These are phyloP conservation scores for Sinosuthora webbiana DNA, from an alignment of 2,113 vertebrate species.

Conservation along the genomic window DNA sequence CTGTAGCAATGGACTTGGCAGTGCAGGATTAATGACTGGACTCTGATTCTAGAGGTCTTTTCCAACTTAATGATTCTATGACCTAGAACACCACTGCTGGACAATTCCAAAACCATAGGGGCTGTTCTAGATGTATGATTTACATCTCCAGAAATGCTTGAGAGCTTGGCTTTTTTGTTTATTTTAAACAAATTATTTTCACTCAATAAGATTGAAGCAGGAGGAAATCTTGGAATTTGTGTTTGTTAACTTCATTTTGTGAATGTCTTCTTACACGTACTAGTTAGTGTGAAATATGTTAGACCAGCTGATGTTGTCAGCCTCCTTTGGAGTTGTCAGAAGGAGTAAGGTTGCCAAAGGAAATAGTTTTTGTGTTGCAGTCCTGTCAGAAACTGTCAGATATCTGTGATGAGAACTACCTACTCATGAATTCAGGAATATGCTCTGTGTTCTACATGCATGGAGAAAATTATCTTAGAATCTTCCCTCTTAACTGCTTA, in stretches of 20 bases:
- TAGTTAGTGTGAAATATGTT: neutral
- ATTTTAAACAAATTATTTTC: neutral
- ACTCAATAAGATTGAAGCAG: neutral
- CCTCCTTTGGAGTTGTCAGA: neutral
- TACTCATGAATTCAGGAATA: neutral
- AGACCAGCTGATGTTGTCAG: neutral
- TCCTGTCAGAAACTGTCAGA: neutral
- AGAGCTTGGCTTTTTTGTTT: neutral
- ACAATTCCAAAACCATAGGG: neutral
- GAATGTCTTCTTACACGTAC: neutral
- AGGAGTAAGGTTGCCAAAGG: neutral
- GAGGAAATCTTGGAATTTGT: neutral
- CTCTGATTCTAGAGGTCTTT: neutral
- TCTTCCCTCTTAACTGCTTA: neutral
- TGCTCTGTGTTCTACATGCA: neutral
- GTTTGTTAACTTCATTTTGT: neutral
- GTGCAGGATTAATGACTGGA: neutral
- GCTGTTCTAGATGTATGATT: neutral
- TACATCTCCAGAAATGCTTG: neutral
- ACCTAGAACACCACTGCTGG: neutral
- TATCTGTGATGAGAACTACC: neutral
- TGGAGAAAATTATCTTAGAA: neutral
- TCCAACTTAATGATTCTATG: neutral
- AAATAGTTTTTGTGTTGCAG: neutral
- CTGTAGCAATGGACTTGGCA: neutral